Base-by-base conservation (phyloP, 2,888 invertebrate species). In the Alsophila aescularia region DNA sequence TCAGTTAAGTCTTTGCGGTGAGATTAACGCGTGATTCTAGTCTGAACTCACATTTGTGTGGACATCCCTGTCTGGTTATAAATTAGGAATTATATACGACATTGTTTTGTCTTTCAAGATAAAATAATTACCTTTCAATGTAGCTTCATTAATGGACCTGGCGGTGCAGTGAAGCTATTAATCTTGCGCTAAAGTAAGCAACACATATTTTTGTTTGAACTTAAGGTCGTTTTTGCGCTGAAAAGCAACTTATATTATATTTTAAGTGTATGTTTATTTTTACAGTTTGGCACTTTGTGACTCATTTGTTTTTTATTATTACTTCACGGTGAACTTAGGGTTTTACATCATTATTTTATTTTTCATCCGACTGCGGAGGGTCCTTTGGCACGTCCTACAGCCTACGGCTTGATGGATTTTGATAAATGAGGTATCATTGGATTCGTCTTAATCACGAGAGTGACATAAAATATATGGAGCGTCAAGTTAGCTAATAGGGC, bases 71-170 rank as follows among this genome's bases (percentile, higher is more conserved):
- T 76, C 74, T 64, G 69, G 67, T 57, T 64, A 78, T 87, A 84
- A 83, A 83, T 85, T 82, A 77, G 75, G 75, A 73, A 79, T 83
- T 83, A 82, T 77, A 76, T 75, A 77, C 69, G 73, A 69, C 72
- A 70, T 72, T 76, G 77, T 51, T 77, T 72, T 65, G 64, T 64
- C 68, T 84, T 81, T 79, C 66, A 77, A 79, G 73, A 74, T 74
- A 71, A 79, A 76, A 77, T 71, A 73, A 72, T 78, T 73, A 70
- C 70, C 67, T 70, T 67, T 66, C 65, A 72, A 70, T 60, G 59
- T 63, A 70, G 65, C 53, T 67, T 69, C 65, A 69, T 69, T 70
- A 70, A 69, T 66, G 61, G 59, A 66, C 62, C 59, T 65, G 63
- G 56, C 61, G 63, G 60, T 66, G 64, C 65, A 48, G n/a, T 24